A percentile compares a stretch with the other conserved stretches of the same genome.
Evolutionary conservation across 2,797 vertebrate species (phyloP).

Genomic region (Coluber constrictor): DNA sequence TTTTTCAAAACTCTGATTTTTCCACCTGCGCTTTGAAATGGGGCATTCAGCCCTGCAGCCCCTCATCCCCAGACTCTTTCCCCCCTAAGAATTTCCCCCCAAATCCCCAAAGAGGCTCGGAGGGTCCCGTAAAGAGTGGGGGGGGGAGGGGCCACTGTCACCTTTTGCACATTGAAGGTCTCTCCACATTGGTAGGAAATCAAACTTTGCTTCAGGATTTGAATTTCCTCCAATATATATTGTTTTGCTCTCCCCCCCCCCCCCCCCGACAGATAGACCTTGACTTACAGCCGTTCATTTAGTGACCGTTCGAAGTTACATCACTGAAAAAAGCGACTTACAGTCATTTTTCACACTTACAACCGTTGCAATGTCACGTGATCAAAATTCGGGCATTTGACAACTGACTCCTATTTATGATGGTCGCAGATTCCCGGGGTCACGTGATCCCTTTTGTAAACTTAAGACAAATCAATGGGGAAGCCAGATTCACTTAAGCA

Average conservation of each 20-base stretch:
- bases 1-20: not conserved
- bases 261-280: too few species aligned
- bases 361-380: not conserved
- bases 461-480: too few species aligned
- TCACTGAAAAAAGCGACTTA: not conserved
- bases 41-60: not conserved
- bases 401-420: not conserved
- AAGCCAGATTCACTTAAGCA: not conserved
- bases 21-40: not conserved
- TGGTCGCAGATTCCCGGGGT: not conserved
- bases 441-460: not conserved
- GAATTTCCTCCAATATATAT: not conserved
- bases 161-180: not conserved
- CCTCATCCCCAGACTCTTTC: not conserved
- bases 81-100: not conserved
- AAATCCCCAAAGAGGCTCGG: too few species aligned
- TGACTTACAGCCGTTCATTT: not conserved
- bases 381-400: too few species aligned
- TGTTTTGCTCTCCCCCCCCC: not conserved
- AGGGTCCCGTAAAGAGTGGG: not conserved
- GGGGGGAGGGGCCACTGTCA: not conserved
- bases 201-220: not conserved
- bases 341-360: not conserved
- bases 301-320: not conserved
- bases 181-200: fast-evolving